phyloP scores from a whole-genome alignment of 2,888 invertebrate genomes.

The Leptarthrus brevirostris region DNA sequence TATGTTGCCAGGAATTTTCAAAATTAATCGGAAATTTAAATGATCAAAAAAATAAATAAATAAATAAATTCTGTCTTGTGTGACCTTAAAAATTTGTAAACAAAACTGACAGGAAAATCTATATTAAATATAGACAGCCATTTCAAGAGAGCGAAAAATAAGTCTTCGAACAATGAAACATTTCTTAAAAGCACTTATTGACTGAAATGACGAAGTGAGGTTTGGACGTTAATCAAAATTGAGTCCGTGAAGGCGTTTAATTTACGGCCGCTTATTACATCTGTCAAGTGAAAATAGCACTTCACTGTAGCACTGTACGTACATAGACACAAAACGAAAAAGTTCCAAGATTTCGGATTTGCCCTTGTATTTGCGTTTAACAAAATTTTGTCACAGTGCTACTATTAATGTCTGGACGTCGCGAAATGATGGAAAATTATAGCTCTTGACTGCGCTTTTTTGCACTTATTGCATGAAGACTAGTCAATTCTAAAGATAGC shows the following conservation, averaged over 20 bases:
- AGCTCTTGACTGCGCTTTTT: background rate
- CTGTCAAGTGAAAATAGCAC: constrained; percentile 1
- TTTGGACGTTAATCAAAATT: constrained; percentile 40
- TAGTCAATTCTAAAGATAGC: constrained; percentile 13
- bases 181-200: background rate
- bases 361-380: constrained; percentile 6
- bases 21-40: too few species aligned
- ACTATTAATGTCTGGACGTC: constrained; percentile 29
- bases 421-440: constrained; percentile 27
- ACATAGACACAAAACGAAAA: background rate
- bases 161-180: background rate
- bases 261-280: background rate
- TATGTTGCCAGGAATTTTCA: too few species aligned
- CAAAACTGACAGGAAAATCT: too few species aligned
- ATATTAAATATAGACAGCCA: too few species aligned
- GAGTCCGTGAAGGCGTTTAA: background rate
- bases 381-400: background rate
- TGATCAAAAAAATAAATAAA: too few species aligned
- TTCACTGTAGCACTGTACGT: too few species aligned
- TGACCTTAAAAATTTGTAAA: too few species aligned
- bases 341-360: background rate
- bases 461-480: constrained; percentile 9
- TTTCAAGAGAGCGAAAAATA: background rate
- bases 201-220: constrained; percentile 5
- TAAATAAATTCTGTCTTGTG: too few species aligned